Conservation (phyloP, 2,113 vertebrate genomes). For the Chaenocephalus aceratus region DNA sequence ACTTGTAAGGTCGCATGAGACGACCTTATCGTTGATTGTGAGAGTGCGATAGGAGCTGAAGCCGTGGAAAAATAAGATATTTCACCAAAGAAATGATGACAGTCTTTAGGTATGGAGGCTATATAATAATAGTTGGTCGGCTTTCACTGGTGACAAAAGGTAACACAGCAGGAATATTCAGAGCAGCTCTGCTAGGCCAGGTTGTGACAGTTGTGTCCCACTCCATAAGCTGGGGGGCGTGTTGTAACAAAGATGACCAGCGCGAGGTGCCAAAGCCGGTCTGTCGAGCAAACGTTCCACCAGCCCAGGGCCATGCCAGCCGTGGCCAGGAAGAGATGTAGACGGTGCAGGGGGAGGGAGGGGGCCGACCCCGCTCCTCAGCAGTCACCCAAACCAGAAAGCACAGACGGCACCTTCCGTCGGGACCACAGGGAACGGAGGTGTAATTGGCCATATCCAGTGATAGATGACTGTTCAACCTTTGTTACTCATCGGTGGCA, state of each 20-base stretch:
- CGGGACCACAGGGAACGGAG: constrained; percentile 55
- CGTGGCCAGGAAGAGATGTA: constrained; percentile 37
- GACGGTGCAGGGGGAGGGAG: constrained; percentile 16
- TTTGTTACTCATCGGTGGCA: constrained; percentile 65
- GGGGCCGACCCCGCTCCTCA: constrained; percentile 7
- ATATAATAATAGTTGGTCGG: constrained; percentile 1
- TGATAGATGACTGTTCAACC: constrained; percentile 73
- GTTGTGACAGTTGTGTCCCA: constrained; percentile 73
- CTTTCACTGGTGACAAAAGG: constrained; percentile 64
- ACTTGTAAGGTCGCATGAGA: constrained; percentile 39
- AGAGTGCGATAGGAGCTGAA: constrained; percentile 41
- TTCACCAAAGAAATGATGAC: background rate
- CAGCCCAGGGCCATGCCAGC: constrained; percentile 54
- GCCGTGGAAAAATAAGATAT: background rate
- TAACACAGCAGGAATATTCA: constrained; percentile 52
- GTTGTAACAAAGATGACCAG: constrained; percentile 77
- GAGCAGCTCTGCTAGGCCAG: constrained; percentile 30
- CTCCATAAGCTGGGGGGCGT: constrained; percentile 70
- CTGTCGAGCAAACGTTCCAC: constrained; percentile 61
- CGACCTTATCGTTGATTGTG: constrained; percentile 28
- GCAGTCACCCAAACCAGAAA: constrained; percentile 40
- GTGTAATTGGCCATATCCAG: constrained; percentile 76
- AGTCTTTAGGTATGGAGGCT: background rate
- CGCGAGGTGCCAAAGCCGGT: constrained; percentile 72
- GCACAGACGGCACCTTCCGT: constrained; percentile 40